These are phyloP conservation scores for Peromyscus nudipes DNA, from an alignment of 2,797 vertebrate genomes.

Conservation along the genomic window DNA sequence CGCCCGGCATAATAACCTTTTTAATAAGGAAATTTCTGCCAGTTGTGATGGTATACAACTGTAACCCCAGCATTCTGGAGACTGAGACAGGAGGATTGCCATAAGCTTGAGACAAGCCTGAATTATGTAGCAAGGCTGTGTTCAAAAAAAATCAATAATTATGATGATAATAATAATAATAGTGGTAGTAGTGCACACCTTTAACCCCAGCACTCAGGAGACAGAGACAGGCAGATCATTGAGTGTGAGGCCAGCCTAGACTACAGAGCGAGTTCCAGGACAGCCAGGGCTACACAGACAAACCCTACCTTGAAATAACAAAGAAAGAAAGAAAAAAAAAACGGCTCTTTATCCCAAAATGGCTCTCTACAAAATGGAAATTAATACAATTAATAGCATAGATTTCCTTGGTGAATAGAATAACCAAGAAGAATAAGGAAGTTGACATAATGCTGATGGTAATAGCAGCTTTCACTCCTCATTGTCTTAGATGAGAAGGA, in stretches of 20 bases:
- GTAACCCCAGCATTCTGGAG: not conserved
- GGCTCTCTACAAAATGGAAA: constrained; percentile 14
- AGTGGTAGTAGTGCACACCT: not conserved
- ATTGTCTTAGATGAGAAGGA: not conserved
- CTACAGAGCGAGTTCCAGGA: not conserved
- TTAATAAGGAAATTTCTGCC: not conserved
- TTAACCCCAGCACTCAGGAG: not conserved
- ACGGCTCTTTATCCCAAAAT: not conserved
- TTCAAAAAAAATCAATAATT: not conserved
- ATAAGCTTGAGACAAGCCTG: not conserved
- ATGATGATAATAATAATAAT: too few species aligned
- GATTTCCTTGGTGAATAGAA: constrained; percentile 27
- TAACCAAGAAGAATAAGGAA: constrained; percentile 51
- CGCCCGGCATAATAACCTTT: not conserved
- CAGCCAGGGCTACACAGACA: not conserved
- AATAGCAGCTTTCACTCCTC: not conserved
- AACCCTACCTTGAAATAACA: not conserved
- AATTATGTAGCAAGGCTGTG: not conserved
- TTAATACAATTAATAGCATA: constrained; percentile 20
- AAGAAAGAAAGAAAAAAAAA: not conserved
- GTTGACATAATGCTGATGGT: not conserved
- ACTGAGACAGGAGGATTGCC: not conserved
- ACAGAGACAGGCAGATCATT: not conserved
- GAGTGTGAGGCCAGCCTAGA: not conserved
- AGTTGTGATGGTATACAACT: not conserved